A percentile compares a stretch with the other conserved stretches of the same genome.
phyloP scores from a whole-genome alignment of 1,140 invertebrate species.

The Drosophila mojavensis region DNA sequence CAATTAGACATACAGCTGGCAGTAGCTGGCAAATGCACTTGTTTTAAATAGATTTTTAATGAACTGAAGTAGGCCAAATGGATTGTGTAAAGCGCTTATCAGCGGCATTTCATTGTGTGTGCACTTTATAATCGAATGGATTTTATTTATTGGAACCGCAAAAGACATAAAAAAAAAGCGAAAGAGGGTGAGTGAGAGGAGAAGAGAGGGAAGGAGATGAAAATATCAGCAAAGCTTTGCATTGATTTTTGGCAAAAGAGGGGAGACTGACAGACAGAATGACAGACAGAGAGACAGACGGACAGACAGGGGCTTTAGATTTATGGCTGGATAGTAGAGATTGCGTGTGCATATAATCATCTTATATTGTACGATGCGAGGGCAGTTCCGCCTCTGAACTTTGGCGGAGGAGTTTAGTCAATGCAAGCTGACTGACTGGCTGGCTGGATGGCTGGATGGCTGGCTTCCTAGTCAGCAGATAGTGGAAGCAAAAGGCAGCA shows the following conservation, averaged over 20 bases:
- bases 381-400: conserved; percentile 65
- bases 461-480: neutral
- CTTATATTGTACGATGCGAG: conserved; percentile 53
- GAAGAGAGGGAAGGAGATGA: conserved; percentile 6
- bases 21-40: conserved; percentile 21
- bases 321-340: conserved; percentile 64
- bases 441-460: conserved; percentile 10
- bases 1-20: neutral
- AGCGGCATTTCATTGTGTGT: conserved; percentile 72
- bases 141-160: conserved; percentile 72
- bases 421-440: conserved; percentile 3
- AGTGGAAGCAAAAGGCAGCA: too few species aligned
- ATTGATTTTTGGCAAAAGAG: conserved; percentile 70
- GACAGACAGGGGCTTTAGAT: conserved; percentile 62
- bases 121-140: conserved; percentile 77
- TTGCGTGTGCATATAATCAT: conserved; percentile 77
- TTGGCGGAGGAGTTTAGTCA: conserved; percentile 37
- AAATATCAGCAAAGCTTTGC: conserved; percentile 50
- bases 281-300: conserved; percentile 22
- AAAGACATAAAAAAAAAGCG: conserved; percentile 32
- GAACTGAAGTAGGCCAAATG: conserved; percentile 79
- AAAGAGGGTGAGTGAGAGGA: neutral
- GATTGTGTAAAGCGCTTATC: conserved; percentile 67
- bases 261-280: conserved; percentile 20
- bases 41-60: conserved; percentile 80